Conservation (phyloP, 2,113 vertebrate genomes). For the Bos taurus region ARS-UCD2.0 NC_037331.1:90578501-90579000, state of each 20-base stretch:
- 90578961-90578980: neutral
- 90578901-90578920: neutral
- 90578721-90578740: no score
- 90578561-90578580: neutral
- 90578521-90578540: neutral
- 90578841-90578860: neutral
- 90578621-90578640: neutral
- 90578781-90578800: no score
- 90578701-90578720: no score
- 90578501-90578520: neutral
- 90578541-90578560: neutral
- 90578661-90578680: neutral
- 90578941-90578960: neutral
- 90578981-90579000: neutral
- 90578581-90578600: accelerated
- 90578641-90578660: neutral
- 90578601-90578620: neutral
- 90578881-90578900: neutral
- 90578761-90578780: no score
- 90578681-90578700: no score
- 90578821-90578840: neutral
- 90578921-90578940: neutral
- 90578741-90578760: no score
- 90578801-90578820: neutral
- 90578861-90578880: neutral